Base-by-base conservation (phyloP, 2,888 invertebrate genomes). In the Tridacna crocea region DNA sequence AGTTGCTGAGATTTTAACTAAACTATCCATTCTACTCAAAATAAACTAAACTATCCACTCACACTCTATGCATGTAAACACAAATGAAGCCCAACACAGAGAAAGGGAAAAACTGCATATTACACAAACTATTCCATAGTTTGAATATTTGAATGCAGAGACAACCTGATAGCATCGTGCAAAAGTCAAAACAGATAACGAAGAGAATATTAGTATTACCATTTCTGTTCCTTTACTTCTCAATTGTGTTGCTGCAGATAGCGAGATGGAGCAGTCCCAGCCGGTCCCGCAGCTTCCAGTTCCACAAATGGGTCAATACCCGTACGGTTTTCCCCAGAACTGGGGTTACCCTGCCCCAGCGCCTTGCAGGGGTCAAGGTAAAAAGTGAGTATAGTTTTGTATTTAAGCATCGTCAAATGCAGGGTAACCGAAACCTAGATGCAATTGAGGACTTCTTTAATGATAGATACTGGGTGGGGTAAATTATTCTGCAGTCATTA, bases 341-440 rank as follows among this genome's bases (percentile, higher is more conserved):
- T 70, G 70, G 70, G 70, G 70, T 24, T 70, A 70, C 22, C 47
- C 26, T 55, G 65, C 75, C 26, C 73, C 58, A 74, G 79, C 68
- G 58, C 60, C 74, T 24, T 47, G 74, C 74, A 61, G 74, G 47
- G 61, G 74, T 47, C 70, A 70, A 24, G 70, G 70, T 13, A 70
- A 70, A 70, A 70, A 70, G 70, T 70, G 24, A 70, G 70, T 51
- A 19, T n/a, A 61, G 6, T 22, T 55, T 36, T 36, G 36, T 8
- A 36, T 36, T 36, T 36, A 36, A 36, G 3, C 8, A 36, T 8
- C 36, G 36, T 36, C 36, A 36, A 4, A 36, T 36, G 36, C 36
- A 36, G 2, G 36, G 36, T 8, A 36, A 36, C 36, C 8, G 8
- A 36, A 36, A 8, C 36, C 8, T 36, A 4, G 36, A 36, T 36